These are phyloP conservation scores for Ptyas mucosa DNA, from an alignment of 2,113 vertebrate species.

Conservation along the genomic window DNA sequence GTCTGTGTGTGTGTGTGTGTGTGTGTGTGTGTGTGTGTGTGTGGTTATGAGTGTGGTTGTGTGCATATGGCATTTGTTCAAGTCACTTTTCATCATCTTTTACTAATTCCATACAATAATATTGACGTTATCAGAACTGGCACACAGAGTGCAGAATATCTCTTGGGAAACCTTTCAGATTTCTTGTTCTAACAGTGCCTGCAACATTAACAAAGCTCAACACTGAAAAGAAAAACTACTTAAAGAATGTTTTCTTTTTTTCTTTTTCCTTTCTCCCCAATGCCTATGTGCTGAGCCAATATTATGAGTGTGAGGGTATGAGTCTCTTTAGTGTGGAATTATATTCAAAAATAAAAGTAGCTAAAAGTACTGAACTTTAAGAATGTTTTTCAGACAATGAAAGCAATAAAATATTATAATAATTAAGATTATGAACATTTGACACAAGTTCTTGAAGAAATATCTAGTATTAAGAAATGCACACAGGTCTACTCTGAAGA, in stretches of 20 bases:
- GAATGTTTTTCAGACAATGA: neutral
- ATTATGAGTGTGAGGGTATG: neutral
- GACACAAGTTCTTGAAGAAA: neutral
- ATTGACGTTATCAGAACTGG: constrained; percentile 32
- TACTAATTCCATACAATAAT: constrained; percentile 31
- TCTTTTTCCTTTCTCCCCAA: neutral
- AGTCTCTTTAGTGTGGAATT: constrained; percentile 5
- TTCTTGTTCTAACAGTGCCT: constrained; percentile 16
- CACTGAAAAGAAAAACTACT: constrained; percentile 26
- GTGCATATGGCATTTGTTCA: constrained; percentile 28
- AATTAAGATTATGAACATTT: neutral
- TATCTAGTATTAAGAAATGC: neutral
- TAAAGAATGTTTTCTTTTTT: neutral
- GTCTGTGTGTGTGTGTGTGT: neutral
- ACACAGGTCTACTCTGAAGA: neutral
- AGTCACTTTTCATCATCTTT: constrained; percentile 31
- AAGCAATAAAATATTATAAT: neutral
- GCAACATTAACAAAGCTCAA: constrained; percentile 1
- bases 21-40: neutral
- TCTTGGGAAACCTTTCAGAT: constrained; percentile 12
- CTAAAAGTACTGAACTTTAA: neutral
- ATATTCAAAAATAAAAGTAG: constrained; percentile 1
- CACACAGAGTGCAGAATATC: constrained; percentile 22
- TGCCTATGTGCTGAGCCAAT: neutral
- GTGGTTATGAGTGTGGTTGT: neutral